Percentiles rank a stretch among this genome's conserved stretches.
phyloP scores from a whole-genome alignment of 2,888 invertebrate species.

The Branchellion lobata region DNA sequence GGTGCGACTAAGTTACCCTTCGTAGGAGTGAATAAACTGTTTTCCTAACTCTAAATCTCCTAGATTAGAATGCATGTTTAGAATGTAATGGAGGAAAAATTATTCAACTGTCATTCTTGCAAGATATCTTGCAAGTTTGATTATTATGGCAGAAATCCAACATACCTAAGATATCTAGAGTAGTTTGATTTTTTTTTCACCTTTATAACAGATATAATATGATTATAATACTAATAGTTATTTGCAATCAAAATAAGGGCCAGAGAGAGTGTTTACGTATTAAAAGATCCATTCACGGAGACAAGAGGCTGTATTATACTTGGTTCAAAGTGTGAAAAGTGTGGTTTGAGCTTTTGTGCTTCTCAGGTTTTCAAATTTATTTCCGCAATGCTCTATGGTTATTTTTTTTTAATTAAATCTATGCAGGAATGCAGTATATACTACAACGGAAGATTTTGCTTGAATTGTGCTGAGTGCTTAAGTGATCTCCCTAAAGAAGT shows the following conservation, averaged over 20 bases:
- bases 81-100: background rate
- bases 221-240: background rate
- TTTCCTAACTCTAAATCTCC: too few species aligned
- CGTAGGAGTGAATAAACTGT: too few species aligned
- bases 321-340: slow-evolving; percentile 18
- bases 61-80: background rate
- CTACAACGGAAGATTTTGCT: slow-evolving; percentile 12
- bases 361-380: slow-evolving; percentile 4
- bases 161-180: slow-evolving; percentile 24
- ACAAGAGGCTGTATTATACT: slow-evolving; percentile 16
- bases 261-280: slow-evolving; percentile 26
- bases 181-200: background rate
- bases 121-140: slow-evolving; percentile 35
- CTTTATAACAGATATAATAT: too few species aligned
- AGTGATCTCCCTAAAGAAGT: slow-evolving; percentile 28
- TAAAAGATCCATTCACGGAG: slow-evolving; percentile 35
- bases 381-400: too few species aligned
- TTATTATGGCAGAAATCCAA: slow-evolving; percentile 35
- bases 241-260: background rate
- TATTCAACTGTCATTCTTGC: slow-evolving; percentile 21
- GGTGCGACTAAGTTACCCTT: too few species aligned
- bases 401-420: too few species aligned
- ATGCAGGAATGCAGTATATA: slow-evolving; percentile 36
- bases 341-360: slow-evolving; percentile 7
- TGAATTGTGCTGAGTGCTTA: slow-evolving; percentile 16